Percentiles rank a stretch among this genome's conserved stretches.
These are phyloP conservation scores for Dasypus novemcinctus DNA, from an alignment of 2,113 vertebrate genomes.

Conservation along the genomic window DNA sequence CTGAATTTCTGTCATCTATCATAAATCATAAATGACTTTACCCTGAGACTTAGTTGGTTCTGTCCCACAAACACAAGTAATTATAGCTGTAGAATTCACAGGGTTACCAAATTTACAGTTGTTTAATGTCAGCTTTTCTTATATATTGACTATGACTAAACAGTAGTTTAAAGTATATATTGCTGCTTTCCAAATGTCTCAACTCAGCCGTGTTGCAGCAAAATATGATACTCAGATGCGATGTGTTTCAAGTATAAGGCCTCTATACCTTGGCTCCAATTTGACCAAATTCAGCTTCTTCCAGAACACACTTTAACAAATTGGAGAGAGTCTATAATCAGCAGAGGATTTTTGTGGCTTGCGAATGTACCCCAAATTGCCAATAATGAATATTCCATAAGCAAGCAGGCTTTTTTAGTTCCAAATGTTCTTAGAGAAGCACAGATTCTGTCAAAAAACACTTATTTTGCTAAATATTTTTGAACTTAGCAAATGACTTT, in stretches of 20 bases:
- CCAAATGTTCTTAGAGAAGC: conserved; percentile 57
- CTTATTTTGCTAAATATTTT: conserved; percentile 71
- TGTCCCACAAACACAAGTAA: conserved; percentile 1
- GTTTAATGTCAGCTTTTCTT: conserved; percentile 9
- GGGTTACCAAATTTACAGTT: not conserved
- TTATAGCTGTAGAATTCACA: conserved; percentile 31
- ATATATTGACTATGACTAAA: not conserved
- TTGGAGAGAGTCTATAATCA: conserved; percentile 58
- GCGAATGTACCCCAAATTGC: conserved; percentile 63
- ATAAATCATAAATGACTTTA: not conserved
- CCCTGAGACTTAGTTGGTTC: not conserved
- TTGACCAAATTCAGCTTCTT: conserved; percentile 43
- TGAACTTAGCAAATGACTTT: conserved; percentile 54
- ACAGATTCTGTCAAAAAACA: conserved; percentile 56
- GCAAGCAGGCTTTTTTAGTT: conserved; percentile 37
- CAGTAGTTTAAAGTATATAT: not conserved
- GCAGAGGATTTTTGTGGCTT: conserved; percentile 62
- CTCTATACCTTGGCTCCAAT: conserved; percentile 36
- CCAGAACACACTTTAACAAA: conserved; percentile 56
- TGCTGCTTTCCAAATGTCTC: not conserved
- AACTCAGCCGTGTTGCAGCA: not conserved
- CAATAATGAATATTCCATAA: conserved; percentile 74
- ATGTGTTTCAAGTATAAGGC: not conserved
- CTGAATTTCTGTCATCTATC: not conserved
- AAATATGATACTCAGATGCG: not conserved